Percentiles rank a stretch among this genome's conserved stretches.
These are phyloP conservation scores for Arothron firmamentum DNA, from an alignment of 2,113 vertebrate species.

Conservation along the genomic window DNA sequence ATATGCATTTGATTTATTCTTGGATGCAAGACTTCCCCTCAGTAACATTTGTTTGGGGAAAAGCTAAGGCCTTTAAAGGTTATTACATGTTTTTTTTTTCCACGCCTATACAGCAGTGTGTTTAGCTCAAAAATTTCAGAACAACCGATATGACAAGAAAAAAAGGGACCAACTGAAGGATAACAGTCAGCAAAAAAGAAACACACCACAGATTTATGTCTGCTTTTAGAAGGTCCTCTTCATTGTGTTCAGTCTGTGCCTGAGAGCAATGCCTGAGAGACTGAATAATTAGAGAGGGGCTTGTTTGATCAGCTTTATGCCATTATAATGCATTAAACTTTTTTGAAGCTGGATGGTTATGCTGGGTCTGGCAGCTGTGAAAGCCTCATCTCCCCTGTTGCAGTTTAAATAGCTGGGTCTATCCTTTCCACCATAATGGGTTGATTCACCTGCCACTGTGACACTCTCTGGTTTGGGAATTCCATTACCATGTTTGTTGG, in stretches of 20 bases:
- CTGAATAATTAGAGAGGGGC: constrained; percentile 59
- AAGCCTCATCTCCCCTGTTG: constrained; percentile 43
- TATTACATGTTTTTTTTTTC: constrained; percentile 63
- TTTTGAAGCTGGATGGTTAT: constrained; percentile 61
- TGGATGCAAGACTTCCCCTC: constrained; percentile 57
- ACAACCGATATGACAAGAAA: constrained; percentile 62
- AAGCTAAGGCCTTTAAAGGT: constrained; percentile 60
- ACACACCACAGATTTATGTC: constrained; percentile 36
- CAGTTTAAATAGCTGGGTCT: constrained; percentile 44
- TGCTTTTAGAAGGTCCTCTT: constrained; percentile 44
- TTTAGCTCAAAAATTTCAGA: constrained; percentile 62
- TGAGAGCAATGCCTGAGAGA: constrained; percentile 42
- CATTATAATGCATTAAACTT: constrained; percentile 72
- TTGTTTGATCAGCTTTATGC: constrained; percentile 75
- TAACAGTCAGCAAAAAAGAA: constrained; percentile 56
- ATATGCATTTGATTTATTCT: constrained; percentile 65
- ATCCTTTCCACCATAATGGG: constrained; percentile 33
- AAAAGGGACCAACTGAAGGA: constrained; percentile 61
- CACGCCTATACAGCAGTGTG: constrained; percentile 48
- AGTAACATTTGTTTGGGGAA: constrained; percentile 64
- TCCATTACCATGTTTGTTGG: constrained; percentile 25
- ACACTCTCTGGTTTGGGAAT: constrained; percentile 6
- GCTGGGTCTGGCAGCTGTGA: constrained; percentile 58
- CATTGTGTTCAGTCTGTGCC: constrained; percentile 22
- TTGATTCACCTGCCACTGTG: constrained; percentile 62